Evolutionary conservation across 23 tunicate species (phyloP).

Genomic region (Styela clava): DNA sequence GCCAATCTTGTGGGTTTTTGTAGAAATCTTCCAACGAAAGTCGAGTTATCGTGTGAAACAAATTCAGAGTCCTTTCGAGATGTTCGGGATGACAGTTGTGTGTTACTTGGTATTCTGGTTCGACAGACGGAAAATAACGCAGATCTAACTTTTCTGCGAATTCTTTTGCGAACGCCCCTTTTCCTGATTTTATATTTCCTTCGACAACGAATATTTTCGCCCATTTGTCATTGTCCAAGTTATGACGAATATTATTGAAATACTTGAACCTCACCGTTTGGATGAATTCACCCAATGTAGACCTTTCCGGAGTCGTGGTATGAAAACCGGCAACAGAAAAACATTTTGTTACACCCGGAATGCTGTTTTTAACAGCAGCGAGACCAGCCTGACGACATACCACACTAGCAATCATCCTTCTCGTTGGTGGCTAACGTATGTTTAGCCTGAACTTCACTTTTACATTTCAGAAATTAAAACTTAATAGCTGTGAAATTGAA

Average conservation of each 20-base stretch:
- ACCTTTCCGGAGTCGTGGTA: neutral
- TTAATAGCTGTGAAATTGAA: too few species aligned
- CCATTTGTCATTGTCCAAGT: constrained; percentile 71
- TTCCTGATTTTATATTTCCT: constrained; percentile 75
- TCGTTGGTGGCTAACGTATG: too few species aligned
- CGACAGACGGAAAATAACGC: constrained; percentile 31
- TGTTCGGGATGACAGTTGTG: neutral
- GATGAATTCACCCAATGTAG: constrained; percentile 39
- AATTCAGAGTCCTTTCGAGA: neutral
- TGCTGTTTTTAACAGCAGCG: too few species aligned
- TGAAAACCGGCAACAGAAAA: constrained; percentile 10
- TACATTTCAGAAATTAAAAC: too few species aligned
- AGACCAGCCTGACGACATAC: too few species aligned
- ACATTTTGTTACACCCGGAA: too few species aligned
- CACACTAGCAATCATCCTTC: too few species aligned
- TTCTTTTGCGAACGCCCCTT: constrained; percentile 47
- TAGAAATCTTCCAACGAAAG: constrained; percentile 33
- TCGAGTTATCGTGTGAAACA: neutral
- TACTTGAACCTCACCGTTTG: constrained; percentile 47
- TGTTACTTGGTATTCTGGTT: constrained; percentile 31
- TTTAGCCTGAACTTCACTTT: too few species aligned
- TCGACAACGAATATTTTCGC: constrained; percentile 53
- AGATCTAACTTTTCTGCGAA: constrained; percentile 66
- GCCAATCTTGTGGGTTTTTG: constrained; percentile 56
- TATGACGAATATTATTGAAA: constrained; percentile 35